Evolutionary conservation across 2,113 vertebrate genomes (phyloP).

Genomic region (Pelobates fuscus): DNA sequence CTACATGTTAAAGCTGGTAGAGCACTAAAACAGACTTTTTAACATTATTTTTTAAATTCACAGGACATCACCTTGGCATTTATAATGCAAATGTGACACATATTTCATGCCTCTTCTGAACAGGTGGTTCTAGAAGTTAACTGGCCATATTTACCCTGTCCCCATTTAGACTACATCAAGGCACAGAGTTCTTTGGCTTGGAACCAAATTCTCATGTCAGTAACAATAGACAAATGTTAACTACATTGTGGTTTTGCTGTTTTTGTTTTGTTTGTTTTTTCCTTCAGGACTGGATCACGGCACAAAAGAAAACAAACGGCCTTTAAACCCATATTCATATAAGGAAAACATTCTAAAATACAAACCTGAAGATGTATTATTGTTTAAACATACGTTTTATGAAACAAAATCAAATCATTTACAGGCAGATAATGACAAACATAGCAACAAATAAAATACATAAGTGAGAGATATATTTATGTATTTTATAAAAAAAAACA

Average conservation of each 20-base stretch:
- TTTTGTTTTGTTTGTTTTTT: constrained; percentile 24
- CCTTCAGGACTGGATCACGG: background rate
- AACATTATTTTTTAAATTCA: background rate
- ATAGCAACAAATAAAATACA: too few species aligned
- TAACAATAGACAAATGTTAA: constrained; percentile 57
- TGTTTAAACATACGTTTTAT: too few species aligned
- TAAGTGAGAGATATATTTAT: too few species aligned
- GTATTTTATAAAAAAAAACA: background rate
- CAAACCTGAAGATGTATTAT: too few species aligned
- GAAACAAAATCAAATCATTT: too few species aligned
- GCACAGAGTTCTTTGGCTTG: constrained; percentile 58
- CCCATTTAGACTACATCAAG: constrained; percentile 64
- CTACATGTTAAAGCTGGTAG: too few species aligned
- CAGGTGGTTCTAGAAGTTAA: constrained; percentile 57
- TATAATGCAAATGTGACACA: constrained; percentile 48
- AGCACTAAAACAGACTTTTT: too few species aligned
- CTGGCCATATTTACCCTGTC: constrained; percentile 51
- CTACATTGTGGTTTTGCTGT: constrained; percentile 2
- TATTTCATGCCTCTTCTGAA: constrained; percentile 50
- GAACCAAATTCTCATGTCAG: constrained; percentile 51
- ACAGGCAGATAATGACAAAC: too few species aligned
- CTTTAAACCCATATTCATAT: background rate
- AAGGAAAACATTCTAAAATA: background rate
- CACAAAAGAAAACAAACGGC: background rate
- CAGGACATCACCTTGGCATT: constrained; percentile 55